These are phyloP conservation scores for Diplosoma virens DNA, from an alignment of 23 tunicate genomes.

Conservation along the genomic window DNA sequence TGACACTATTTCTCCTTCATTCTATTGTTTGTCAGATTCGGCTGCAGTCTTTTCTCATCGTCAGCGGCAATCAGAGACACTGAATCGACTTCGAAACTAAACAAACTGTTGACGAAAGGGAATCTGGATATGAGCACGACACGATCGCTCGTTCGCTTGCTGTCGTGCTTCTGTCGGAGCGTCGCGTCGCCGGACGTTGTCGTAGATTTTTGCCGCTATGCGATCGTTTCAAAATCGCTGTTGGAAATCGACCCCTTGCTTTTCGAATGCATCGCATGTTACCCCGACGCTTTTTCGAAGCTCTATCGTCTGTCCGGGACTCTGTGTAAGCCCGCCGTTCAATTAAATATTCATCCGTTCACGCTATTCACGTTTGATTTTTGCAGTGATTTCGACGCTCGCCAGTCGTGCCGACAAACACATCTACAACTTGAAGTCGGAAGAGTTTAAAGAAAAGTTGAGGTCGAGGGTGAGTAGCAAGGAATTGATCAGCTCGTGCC, in stretches of 20 bases:
- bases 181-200: background rate
- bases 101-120: too few species aligned
- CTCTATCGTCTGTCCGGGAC: background rate
- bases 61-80: too few species aligned
- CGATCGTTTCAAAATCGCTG: background rate
- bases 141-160: background rate
- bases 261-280: slow-evolving; percentile 6
- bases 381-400: background rate
- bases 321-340: background rate
- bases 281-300: slow-evolving; percentile 14
- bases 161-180: slow-evolving; percentile 3
- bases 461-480: background rate
- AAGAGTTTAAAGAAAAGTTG: background rate
- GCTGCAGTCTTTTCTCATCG: too few species aligned
- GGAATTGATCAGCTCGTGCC: background rate
- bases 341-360: background rate
- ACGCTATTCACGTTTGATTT: background rate
- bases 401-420: background rate
- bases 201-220: slow-evolving; percentile 17
- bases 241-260: background rate
- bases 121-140: background rate
- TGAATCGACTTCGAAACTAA: too few species aligned
- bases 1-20: too few species aligned
- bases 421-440: background rate
- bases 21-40: too few species aligned